Percentiles rank a stretch among this genome's conserved stretches.
These are phyloP conservation scores for Galerucella nymphaeae DNA, from an alignment of 2,888 invertebrate species.

Conservation along the genomic window DNA sequence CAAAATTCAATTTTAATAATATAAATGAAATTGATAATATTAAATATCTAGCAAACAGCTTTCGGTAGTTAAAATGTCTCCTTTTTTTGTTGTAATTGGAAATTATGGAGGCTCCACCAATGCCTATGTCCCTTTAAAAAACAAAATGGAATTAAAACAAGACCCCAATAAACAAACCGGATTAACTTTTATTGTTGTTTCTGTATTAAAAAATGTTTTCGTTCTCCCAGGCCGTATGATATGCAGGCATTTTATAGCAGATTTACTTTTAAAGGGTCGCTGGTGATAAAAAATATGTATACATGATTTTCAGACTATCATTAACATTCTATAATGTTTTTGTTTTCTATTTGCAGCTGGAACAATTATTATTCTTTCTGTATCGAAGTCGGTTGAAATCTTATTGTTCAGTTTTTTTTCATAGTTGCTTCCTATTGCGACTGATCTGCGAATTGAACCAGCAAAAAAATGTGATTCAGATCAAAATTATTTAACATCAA, in stretches of 20 bases:
- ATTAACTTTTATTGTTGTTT: slow-evolving; percentile 36
- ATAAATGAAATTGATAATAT: neutral
- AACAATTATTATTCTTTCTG: too few relatives aligned
- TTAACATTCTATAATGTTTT: neutral
- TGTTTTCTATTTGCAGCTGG: neutral
- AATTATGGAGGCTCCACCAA: neutral
- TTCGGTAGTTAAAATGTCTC: neutral
- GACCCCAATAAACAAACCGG: slow-evolving; percentile 24
- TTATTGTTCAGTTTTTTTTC: neutral
- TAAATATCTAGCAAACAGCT: neutral
- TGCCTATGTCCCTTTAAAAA: neutral
- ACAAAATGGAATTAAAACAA: slow-evolving; percentile 34
- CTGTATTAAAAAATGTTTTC: slow-evolving; percentile 33
- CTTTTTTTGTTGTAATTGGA: neutral
- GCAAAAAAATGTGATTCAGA: too few relatives aligned
- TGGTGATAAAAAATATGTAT: neutral
- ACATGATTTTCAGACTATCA: neutral
- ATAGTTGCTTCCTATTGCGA: neutral
- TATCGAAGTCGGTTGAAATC: neutral
- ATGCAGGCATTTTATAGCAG: slow-evolving; percentile 21
- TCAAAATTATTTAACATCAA: too few relatives aligned
- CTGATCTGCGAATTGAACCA: too few relatives aligned
- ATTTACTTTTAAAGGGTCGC: slow-evolving; percentile 11
- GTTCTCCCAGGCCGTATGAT: slow-evolving; percentile 16
- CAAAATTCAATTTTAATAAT: neutral